Evolutionary conservation across 2,888 invertebrate species (phyloP), one percentile per base, ranked within the genome.

Genomic region (Dynastes tityus): DNA sequence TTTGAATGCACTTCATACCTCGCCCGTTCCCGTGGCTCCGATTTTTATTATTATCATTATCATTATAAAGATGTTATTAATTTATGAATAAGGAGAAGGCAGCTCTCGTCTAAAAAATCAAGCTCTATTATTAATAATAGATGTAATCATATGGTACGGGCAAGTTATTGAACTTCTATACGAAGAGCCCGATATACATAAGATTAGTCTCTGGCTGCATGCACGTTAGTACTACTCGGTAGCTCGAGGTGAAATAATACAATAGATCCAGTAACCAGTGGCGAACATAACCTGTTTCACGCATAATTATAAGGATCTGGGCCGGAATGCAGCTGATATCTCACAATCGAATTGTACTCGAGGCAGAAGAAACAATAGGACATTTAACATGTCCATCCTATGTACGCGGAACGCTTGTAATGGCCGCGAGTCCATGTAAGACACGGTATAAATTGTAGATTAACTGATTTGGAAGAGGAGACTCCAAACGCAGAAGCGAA

Each of bases 271-370:
- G 80, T 80, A 79, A 81, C 81, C 81, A 80, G 81, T 80, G 80
- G 81, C 81, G 80, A 78, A 80, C 80, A 79, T 70, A 81, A 81
- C 81, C 81, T 79, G 81, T 81, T 81, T 79, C 81, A 78, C 78
- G 81, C 81, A 77, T 80, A 81, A 81, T 81, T 81, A 81, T 79
- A 78, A 79, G 79, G 80, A 80, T 81, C 77, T 77, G 67, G 75
- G 67, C 40, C 67, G 81, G 81, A 80, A 81, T 81, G 81, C 79
- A 78, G 79, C 78, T 73, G 79, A 80, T 81, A 81, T 81, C 80
- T 79, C 76, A 78, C 80, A 81, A 81, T 81, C 81, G 79, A 75
- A 79, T 75, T 78, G 73, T 76, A 79, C 78, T 79, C 76, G 55
- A 45, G 76, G 78, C 73, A 37, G 13, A 11, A 40, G 80, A 79